A percentile compares a stretch with the other conserved stretches of the same genome.
Conservation (phyloP, 2,113 vertebrate genomes). For the Grammomys surdaster region DNA sequence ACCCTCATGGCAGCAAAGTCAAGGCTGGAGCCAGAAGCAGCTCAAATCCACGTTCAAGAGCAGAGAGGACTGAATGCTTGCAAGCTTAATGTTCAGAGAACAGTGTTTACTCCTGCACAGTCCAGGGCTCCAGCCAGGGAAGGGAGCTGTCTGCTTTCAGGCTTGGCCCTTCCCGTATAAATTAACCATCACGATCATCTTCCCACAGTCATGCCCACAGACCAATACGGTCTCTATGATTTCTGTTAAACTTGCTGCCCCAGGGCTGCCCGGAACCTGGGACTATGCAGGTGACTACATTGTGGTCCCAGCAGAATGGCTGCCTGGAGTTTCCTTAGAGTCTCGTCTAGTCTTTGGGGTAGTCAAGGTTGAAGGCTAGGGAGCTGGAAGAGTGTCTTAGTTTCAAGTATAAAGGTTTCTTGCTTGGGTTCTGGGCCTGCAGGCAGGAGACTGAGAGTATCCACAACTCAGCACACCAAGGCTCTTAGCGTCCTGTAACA, state of each 20-base stretch:
- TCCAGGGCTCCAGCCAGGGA: too few species aligned
- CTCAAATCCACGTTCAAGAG: background rate
- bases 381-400: background rate
- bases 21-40: background rate
- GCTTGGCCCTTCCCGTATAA: background rate
- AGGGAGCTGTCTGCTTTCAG: too few species aligned
- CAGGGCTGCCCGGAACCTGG: too few species aligned
- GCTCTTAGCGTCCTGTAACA: background rate
- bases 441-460: background rate
- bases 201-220: background rate
- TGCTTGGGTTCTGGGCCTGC: background rate
- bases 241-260: background rate
- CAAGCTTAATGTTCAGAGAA: too few species aligned
- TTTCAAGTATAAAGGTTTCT: background rate
- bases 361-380: background rate
- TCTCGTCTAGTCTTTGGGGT: background rate
- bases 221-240: background rate
- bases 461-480: background rate
- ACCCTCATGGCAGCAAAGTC: background rate
- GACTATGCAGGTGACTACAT: accelerated
- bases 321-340: accelerated
- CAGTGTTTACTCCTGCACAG: too few species aligned
- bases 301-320: background rate
- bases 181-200: too few species aligned
- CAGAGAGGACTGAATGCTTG: too few species aligned